Evolutionary conservation across 2,797 vertebrate species (phyloP), one percentile per base, ranked within the genome.

Genomic region (Gallinago solitaria): DNA sequence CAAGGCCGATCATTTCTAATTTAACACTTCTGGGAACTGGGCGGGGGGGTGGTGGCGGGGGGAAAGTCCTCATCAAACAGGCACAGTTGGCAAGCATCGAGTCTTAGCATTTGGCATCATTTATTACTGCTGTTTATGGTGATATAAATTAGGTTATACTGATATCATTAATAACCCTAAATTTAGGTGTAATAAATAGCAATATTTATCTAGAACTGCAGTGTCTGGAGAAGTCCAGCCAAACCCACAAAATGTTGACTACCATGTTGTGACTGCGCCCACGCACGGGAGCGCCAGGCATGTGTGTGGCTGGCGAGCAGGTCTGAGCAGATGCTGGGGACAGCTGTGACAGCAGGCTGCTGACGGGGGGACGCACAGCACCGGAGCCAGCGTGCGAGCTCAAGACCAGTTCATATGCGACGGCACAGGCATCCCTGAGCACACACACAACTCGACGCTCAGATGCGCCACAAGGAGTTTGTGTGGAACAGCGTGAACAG

Each of bases 111-210:
- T 98, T 97, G 96, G 97, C 96, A 97, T 89, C 88, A 96, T 97
- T 96, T 97, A 96, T 98, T 97, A 97, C 95, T 59, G 77, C 96
- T 98, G 97, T 97, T 98, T 97, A 97, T 95, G 93, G 94, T 56
- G 92, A 93, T 94, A 98, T 97, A 97, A 98, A 98, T 98, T 97
- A 97, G 83, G 95, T 94, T 97, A 97, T 95, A 95, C 95, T 94
- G 95, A 97, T 98, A 97, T 97, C 97, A 98, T 98, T 98, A 98
- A 98, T 98, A 97, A 97, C 87, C 87, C 87, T 96, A 97, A 97
- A 98, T 97, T 97, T 97, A 96, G 89, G 89, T 86, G 84, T 88
- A 97, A 97, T 97, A 98, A 98, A 98, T 94, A 97, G 95, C 80
- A 96, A 93, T 95, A 89, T 96, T 97, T 97, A 94, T 97, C 90